Conservation (phyloP, 1,140 invertebrate genomes). For the Drosophila rufa region DNA sequence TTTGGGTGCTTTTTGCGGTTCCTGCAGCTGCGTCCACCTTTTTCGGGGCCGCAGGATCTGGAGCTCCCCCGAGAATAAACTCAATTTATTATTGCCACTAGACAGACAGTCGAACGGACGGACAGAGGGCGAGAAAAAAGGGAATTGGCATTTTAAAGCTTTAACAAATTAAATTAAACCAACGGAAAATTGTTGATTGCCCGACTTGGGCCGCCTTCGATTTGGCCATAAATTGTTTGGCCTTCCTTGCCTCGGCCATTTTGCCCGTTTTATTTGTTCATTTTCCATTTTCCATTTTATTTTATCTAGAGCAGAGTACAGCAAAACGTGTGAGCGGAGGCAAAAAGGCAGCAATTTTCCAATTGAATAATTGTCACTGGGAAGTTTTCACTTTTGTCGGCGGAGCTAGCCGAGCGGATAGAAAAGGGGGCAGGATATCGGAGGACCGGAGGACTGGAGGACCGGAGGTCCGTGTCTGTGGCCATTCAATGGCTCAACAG, state of each 20-base stretch:
- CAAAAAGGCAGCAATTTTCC: slow-evolving; percentile 76
- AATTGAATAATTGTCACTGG: slow-evolving; percentile 83
- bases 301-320: slow-evolving; percentile 28
- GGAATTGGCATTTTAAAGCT: slow-evolving; percentile 80
- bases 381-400: slow-evolving; percentile 79
- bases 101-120: slow-evolving; percentile 32
- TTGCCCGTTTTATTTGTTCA: slow-evolving; percentile 38
- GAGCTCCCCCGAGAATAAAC: slow-evolving; percentile 67
- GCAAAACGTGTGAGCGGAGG: slow-evolving; percentile 15
- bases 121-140: slow-evolving; percentile 25
- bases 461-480: slow-evolving; percentile 41
- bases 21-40: slow-evolving; percentile 57
- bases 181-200: slow-evolving; percentile 65
- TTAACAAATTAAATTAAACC: slow-evolving; percentile 79
- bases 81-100: slow-evolving; percentile 81
- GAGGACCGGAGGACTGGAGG: background rate
- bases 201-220: slow-evolving; percentile 50
- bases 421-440: slow-evolving; percentile 15
- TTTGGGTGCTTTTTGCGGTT: slow-evolving; percentile 66
- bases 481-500: slow-evolving; percentile 79
- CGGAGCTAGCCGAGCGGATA: slow-evolving; percentile 54
- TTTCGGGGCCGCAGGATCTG: slow-evolving; percentile 20
- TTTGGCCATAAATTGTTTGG: slow-evolving; percentile 63
- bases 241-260: slow-evolving; percentile 25
- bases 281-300: slow-evolving; percentile 36